phyloP scores from a whole-genome alignment of 1,140 invertebrate genomes.

The Vanessa tameamea region DNA sequence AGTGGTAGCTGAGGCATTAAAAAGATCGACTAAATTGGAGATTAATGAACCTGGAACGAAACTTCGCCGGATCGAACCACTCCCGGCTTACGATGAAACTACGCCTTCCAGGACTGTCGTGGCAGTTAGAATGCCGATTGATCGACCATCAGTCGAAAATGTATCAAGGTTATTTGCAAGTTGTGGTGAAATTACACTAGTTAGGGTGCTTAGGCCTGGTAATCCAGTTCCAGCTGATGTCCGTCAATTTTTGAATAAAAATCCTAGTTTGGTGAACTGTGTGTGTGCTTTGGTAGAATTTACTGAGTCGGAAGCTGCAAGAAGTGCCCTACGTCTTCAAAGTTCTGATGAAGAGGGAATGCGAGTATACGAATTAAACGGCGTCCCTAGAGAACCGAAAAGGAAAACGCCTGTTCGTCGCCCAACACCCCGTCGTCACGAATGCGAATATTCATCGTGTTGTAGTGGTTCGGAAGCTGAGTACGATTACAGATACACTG shows the following conservation, averaged over 20 bases:
- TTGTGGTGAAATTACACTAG: conserved; percentile 93
- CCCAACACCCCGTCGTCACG: conserved; percentile 66
- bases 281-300: conserved; percentile 95
- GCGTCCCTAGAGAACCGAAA: conserved; percentile 81
- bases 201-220: conserved; percentile 91
- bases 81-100: conserved; percentile 95
- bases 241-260: conserved; percentile 92
- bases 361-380: conserved; percentile 82
- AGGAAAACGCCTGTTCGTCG: conserved; percentile 80
- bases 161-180: conserved; percentile 92
- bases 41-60: conserved; percentile 96
- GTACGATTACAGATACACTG: conserved; percentile 80
- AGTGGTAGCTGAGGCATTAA: conserved; percentile 91
- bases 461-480: conserved; percentile 86
- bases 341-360: conserved; percentile 73
- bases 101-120: conserved; percentile 94
- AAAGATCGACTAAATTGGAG: conserved; percentile 90
- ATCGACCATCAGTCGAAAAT: conserved; percentile 91
- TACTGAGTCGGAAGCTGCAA: conserved; percentile 91
- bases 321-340: conserved; percentile 87
- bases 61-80: conserved; percentile 90
- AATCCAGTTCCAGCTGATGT: conserved; percentile 94
- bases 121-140: conserved; percentile 91
- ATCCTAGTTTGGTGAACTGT: conserved; percentile 91
- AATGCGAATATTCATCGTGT: conserved; percentile 83